A percentile compares a stretch with the other conserved stretches of the same genome.
Conservation (phyloP, 2,113 vertebrate species). For the Melanerpes formicivorus region DNA sequence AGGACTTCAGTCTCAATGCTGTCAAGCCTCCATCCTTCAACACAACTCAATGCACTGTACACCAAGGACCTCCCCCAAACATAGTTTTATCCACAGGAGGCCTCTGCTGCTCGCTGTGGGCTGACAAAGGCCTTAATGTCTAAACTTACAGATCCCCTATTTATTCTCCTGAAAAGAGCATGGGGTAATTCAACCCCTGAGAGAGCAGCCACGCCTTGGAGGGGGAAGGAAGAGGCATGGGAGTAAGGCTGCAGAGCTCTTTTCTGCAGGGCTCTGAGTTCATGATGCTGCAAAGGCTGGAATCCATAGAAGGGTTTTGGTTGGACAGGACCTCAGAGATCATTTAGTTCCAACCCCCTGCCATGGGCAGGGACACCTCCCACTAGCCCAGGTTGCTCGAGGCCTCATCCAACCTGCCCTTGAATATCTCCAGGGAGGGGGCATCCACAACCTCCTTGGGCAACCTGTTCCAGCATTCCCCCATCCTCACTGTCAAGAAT, state of each 20-base stretch:
- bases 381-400: too few species aligned
- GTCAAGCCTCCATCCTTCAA: not conserved
- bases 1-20: not conserved
- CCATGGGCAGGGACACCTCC: too few species aligned
- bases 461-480: too few species aligned
- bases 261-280: not conserved
- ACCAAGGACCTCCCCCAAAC: not conserved
- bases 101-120: not conserved
- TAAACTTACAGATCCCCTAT: not conserved
- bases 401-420: too few species aligned
- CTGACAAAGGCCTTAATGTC: conserved; percentile 54
- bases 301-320: not conserved
- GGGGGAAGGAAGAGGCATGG: not conserved
- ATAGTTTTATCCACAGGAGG: not conserved
- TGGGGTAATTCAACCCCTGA: not conserved
- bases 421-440: too few species aligned
- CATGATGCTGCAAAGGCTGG: rapidly evolving
- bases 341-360: too few species aligned
- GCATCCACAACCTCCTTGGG: too few species aligned
- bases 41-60: not conserved
- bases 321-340: too few species aligned
- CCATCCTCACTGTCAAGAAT: too few species aligned
- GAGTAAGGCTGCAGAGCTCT: not conserved
- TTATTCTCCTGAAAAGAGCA: conserved; percentile 7
- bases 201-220: not conserved